Percentiles rank a stretch among this genome's conserved stretches.
Evolutionary conservation across 2,113 vertebrate genomes (phyloP).

Genomic region (Candoia aspera): DNA sequence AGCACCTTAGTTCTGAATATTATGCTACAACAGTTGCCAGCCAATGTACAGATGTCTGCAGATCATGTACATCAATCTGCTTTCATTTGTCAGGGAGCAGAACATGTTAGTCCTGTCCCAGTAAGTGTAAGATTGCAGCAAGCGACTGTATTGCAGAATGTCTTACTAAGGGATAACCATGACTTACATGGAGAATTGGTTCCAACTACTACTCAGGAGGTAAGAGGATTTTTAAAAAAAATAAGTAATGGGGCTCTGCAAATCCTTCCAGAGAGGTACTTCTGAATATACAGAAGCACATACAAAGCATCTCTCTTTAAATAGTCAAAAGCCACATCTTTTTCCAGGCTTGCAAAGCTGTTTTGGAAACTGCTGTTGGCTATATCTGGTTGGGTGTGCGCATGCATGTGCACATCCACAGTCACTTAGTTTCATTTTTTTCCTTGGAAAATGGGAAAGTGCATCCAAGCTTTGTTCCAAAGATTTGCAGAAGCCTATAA

Average conservation of each 20-base stretch:
- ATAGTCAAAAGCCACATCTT: neutral
- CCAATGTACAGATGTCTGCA: slow-evolving; percentile 67
- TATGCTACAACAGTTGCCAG: slow-evolving; percentile 86
- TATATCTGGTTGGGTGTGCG: neutral
- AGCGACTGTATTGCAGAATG: slow-evolving; percentile 73
- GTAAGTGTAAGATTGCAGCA: slow-evolving; percentile 70
- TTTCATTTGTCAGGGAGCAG: slow-evolving; percentile 64
- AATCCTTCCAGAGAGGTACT: neutral
- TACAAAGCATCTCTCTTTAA: neutral
- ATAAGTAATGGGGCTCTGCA: neutral
- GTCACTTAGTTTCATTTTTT: neutral
- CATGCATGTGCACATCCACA: too few relatives aligned
- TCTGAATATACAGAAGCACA: neutral
- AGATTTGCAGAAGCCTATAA: neutral
- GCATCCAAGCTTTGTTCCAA: neutral
- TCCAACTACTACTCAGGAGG: slow-evolving; percentile 74
- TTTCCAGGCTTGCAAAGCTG: neutral
- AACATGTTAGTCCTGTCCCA: slow-evolving; percentile 54
- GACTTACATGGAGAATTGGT: slow-evolving; percentile 62
- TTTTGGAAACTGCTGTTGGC: neutral
- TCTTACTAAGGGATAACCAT: slow-evolving; percentile 52
- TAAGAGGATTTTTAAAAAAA: slow-evolving; percentile 39
- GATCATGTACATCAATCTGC: slow-evolving; percentile 52
- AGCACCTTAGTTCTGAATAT: slow-evolving; percentile 90
- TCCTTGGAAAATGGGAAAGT: neutral